Evolutionary conservation across 2,888 invertebrate genomes (phyloP), one percentile per base, ranked within the genome.

Genomic region (Nephrocerus scutellatus): DNA sequence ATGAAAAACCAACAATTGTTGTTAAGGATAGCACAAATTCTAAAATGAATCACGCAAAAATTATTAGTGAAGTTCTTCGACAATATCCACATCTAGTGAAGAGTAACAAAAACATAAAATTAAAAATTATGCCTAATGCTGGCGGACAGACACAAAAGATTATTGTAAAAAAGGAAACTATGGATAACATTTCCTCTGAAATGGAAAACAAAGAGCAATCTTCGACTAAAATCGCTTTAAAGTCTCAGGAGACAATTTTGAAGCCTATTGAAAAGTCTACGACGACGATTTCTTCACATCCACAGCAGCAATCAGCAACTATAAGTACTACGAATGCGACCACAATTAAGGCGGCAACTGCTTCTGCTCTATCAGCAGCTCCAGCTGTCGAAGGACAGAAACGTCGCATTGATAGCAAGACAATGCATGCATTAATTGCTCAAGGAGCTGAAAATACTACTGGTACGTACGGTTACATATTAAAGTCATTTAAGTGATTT

Each of bases 81-180:
- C 89, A 88, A 61, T 89, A 87, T 72, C 89, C 90, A 1, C 84
- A 89, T 63, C 72, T 90, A 43, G 83, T 89, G 0, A 86, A 85
- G 61, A 83, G 83, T 54, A 88, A 85, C 57, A 88, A 87, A 62
- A 90, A 86, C 56, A 88, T 90, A 21, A 82, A 85, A 59, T 64
- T 90, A 12, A 89, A 88, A 69, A 88, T 90, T 46, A 75, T 88
- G 66, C 80, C 85, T 41, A 79, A 57, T 41, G 30, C 48, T 9
- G 51, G 51, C 5, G 55, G 53, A 2, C 52, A 54, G 26, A 29
- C 55, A 3, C 60, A 60, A 36, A 55, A 58, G 16, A 54, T 60
- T 26, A 50, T 59, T 21, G 59, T 65, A 2, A 66, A 63, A 38
- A 45, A 58, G 19, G 57, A 56, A 36, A 23, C 43, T 6, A 29